These are phyloP conservation scores for Phoxinus dragarum DNA, from an alignment of 2,797 vertebrate genomes.

Conservation along the genomic window DNA sequence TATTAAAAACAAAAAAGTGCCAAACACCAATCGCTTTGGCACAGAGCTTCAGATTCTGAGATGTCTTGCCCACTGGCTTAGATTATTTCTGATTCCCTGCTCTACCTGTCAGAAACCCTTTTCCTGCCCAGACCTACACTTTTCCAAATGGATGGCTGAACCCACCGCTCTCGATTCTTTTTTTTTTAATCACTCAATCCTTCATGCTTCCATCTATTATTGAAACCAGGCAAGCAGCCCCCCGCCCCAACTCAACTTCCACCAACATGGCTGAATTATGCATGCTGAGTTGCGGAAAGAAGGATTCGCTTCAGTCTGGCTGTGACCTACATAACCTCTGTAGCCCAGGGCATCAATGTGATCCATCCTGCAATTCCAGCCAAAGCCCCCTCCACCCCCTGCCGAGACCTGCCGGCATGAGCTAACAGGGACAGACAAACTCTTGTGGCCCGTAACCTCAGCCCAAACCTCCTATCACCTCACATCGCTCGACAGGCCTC, in stretches of 20 bases:
- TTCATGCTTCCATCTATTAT: constrained; percentile 80
- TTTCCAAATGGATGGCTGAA: constrained; percentile 57
- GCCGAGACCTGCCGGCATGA: constrained; percentile 64
- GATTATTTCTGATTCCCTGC: constrained; percentile 44
- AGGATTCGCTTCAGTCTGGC: constrained; percentile 71
- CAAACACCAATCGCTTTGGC: not conserved
- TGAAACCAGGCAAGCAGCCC: constrained; percentile 75
- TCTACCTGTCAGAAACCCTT: constrained; percentile 66
- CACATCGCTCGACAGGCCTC: constrained; percentile 68
- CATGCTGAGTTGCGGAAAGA: constrained; percentile 76
- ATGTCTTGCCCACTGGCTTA: constrained; percentile 57
- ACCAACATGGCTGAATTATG: constrained; percentile 80
- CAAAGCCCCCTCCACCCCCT: constrained; percentile 54
- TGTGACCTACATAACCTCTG: constrained; percentile 86
- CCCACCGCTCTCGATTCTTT: constrained; percentile 52
- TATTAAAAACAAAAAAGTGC: not conserved
- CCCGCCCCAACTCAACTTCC: constrained; percentile 70
- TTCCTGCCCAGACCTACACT: constrained; percentile 42
- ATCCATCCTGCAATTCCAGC: constrained; percentile 62
- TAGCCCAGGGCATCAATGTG: constrained; percentile 75
- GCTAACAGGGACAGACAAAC: constrained; percentile 72
- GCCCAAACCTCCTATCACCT: constrained; percentile 65
- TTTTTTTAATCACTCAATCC: constrained; percentile 71
- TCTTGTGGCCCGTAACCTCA: constrained; percentile 61
- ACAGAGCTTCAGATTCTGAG: constrained; percentile 40